Evolutionary conservation across 2,113 vertebrate genomes (phyloP), one percentile per base, ranked within the genome.

Genomic region (Prietella phreatophila): DNA sequence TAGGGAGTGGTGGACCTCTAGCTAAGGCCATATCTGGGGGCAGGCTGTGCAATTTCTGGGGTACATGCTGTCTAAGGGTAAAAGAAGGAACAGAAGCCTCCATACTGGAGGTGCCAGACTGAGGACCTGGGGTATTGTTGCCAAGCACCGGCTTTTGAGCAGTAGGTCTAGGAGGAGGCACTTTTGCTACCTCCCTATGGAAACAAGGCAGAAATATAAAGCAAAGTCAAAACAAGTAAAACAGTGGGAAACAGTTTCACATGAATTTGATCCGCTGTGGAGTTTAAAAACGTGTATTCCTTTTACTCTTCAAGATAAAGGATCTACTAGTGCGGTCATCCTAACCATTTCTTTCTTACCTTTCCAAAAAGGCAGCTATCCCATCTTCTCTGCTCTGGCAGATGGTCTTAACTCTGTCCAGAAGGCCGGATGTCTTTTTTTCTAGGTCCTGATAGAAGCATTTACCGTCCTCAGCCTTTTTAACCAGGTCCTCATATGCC

Each of bases 401-500:
- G 8, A 90, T 84, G 0, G 90, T 83, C 22, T 95, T 94, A 0
- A 94, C 87, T 55, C 94, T 94, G 82, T 96, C 96, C 85, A 97
- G 93, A 6, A 97, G 94, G 1, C 92, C 89, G 0, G 94, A 89
- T 0, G 92, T 96, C 92, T 97, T 97, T 79, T 93, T 94, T 50
- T 97, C 96, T 88, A 97, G 86, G 89, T 97, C 96, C 0, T 95
- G 94, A 3, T 97, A 97, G 84, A 97, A 97, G 50, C 96, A 95
- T 86, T 93, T 96, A 65, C 96, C 96, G 87, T 97, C 96, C 85
- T 97, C 95, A 0, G 95, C 96, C 69, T 97, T 97, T 93, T 96
- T 97, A 93, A 97, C 95, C 78, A 97, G 93, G 83, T 97, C 96
- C 84, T 96, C 96, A 0, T 97, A 97, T 50, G 96, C 96, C 87